Evolutionary conservation across 1,140 invertebrate species (phyloP).

Genomic region (Drosophila pandora): DNA sequence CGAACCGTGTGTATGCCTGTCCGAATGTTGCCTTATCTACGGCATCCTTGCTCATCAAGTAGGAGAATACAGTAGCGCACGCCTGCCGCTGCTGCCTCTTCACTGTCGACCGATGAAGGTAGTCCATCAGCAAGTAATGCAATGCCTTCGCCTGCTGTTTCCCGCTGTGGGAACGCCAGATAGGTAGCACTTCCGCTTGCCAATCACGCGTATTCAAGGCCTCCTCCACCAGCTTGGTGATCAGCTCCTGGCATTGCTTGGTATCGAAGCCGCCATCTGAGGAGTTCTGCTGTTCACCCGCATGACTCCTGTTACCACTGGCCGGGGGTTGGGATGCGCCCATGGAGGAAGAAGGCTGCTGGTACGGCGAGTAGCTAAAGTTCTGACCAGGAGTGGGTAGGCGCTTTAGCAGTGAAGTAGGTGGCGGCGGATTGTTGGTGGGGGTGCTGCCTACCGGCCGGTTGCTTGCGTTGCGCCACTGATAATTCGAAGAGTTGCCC

Average conservation of each 20-base stretch:
- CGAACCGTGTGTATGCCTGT: conserved; percentile 57
- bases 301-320: conserved; percentile 5
- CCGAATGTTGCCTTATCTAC: conserved; percentile 57
- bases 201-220: conserved; percentile 54
- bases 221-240: conserved; percentile 65
- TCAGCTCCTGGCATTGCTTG: conserved; percentile 57
- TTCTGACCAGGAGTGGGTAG: conserved; percentile 14
- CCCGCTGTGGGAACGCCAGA: conserved; percentile 48
- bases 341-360: conserved; percentile 32
- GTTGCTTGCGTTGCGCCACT: conserved; percentile 66
- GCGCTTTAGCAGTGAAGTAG: conserved; percentile 56
- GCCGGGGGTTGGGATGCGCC: background rate
- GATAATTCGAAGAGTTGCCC: conserved; percentile 63
- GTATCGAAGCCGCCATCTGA: conserved; percentile 17
- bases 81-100: conserved; percentile 60
- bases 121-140: conserved; percentile 60
- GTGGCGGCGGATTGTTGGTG: conserved; percentile 3
- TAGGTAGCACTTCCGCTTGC: conserved; percentile 51
- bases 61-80: conserved; percentile 56
- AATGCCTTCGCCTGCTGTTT: conserved; percentile 55
- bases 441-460: conserved; percentile 48
- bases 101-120: conserved; percentile 57
- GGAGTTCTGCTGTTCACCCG: background rate
- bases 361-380: conserved; percentile 40
- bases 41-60: conserved; percentile 55